A percentile compares a stretch with the other conserved stretches of the same genome.
These are phyloP conservation scores for Drymodes brunneopygia DNA, from an alignment of 2,113 vertebrate genomes.

Conservation along the genomic window DNA sequence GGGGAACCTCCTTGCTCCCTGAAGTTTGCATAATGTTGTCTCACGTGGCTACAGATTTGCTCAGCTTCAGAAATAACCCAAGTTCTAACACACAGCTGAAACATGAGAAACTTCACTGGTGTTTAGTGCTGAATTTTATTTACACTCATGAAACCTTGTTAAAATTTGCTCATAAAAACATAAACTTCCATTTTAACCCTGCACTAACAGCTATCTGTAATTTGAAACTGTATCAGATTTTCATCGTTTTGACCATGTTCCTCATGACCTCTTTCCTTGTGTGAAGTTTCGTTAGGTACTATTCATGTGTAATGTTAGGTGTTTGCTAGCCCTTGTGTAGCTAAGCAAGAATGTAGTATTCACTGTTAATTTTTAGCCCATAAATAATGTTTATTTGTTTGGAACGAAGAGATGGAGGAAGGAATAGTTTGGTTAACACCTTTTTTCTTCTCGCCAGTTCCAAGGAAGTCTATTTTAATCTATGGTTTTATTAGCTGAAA, in stretches of 20 bases:
- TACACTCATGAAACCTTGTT: not conserved
- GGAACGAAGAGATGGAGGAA: not conserved
- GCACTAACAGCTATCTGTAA: not conserved
- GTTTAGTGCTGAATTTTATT: not conserved
- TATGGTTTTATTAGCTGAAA: not conserved
- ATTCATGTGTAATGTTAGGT: not conserved
- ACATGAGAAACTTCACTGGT: not conserved
- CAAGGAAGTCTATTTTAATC: not conserved
- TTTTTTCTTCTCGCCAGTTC: not conserved
- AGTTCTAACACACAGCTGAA: not conserved
- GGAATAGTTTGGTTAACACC: not conserved
- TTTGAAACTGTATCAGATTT: not conserved
- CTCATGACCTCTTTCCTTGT: not conserved
- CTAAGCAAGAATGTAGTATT: not conserved
- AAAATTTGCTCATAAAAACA: not conserved
- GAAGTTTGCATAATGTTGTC: rapidly evolving
- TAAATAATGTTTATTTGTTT: not conserved
- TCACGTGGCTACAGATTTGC: rapidly evolving
- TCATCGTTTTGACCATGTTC: not conserved
- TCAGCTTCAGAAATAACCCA: not conserved
- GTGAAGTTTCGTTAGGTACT: not conserved
- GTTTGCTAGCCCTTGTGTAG: not conserved
- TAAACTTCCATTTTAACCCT: not conserved
- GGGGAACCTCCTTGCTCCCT: not conserved
- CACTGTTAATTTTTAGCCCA: not conserved